phyloP scores from a whole-genome alignment of 2,797 vertebrate genomes.

The Gymnothorax reevesii region DNA sequence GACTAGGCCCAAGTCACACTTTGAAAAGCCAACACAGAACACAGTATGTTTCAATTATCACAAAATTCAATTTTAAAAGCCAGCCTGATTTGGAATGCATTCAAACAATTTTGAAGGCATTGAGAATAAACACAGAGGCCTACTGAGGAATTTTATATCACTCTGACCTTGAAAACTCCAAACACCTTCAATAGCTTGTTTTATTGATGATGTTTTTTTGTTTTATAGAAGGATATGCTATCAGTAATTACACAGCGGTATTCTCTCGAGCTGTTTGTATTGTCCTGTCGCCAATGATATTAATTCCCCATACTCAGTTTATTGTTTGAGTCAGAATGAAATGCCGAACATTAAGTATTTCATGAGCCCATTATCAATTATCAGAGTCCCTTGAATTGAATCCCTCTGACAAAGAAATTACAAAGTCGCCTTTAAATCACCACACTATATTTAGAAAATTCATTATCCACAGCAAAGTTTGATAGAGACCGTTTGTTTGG shows the following conservation, averaged over 20 bases:
- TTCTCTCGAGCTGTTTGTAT: background rate
- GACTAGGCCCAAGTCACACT: too few relatives aligned
- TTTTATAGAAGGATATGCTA: background rate
- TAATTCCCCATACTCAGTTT: background rate
- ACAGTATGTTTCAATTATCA: too few relatives aligned
- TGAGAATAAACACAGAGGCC: too few relatives aligned
- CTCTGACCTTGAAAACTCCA: conserved; percentile 22
- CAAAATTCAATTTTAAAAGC: too few relatives aligned
- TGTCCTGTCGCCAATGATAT: background rate
- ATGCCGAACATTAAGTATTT: too few relatives aligned
- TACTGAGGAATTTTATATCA: background rate
- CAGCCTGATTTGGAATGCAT: too few relatives aligned
- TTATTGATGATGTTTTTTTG: conserved; percentile 5
- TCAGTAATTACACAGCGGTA: conserved; percentile 2
- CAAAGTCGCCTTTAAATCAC: background rate
- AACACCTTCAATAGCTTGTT: background rate
- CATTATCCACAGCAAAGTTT: background rate
- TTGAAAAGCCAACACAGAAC: too few relatives aligned
- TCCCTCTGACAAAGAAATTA: background rate
- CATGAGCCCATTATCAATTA: too few relatives aligned
- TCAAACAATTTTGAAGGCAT: too few relatives aligned
- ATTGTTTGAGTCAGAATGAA: background rate
- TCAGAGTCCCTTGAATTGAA: background rate
- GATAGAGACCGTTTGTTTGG: background rate
- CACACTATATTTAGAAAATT: background rate